phyloP scores from a whole-genome alignment of 2,797 vertebrate species.

The Pempheris klunzingeri region DNA sequence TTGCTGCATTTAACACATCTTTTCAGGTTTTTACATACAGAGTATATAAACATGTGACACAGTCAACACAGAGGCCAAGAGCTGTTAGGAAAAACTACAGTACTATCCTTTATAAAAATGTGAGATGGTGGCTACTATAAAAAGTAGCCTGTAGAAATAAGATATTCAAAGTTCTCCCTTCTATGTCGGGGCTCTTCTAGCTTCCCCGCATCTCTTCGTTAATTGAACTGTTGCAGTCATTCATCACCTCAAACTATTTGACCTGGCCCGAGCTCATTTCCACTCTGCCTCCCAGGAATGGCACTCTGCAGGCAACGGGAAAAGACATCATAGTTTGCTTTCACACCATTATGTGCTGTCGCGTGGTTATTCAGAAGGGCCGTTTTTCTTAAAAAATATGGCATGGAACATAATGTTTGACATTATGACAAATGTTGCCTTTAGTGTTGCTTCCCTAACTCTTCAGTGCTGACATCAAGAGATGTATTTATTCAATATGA shows the following conservation, averaged over 20 bases:
- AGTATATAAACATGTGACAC: no score
- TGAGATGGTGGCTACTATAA: conserved; percentile 3
- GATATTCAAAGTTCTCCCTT: conserved; percentile 37
- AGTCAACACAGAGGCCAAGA: no score
- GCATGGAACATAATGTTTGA: not conserved
- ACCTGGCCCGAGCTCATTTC: conserved; percentile 60
- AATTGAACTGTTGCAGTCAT: conserved; percentile 66
- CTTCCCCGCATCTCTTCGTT: conserved; percentile 51
- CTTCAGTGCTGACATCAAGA: conserved; percentile 32
- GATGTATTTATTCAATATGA: conserved; percentile 45
- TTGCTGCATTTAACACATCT: no score
- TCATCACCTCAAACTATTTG: conserved; percentile 68
- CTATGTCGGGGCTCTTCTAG: conserved; percentile 20
- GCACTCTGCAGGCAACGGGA: conserved; percentile 49
- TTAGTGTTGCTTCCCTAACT: conserved; percentile 18
- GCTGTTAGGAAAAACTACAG: no score
- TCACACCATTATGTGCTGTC: conserved; percentile 3
- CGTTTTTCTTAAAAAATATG: conserved; percentile 20
- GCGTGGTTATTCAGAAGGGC: conserved; percentile 15
- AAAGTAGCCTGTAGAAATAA: conserved; percentile 9
- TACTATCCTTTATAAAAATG: conserved; percentile 18
- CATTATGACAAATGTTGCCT: conserved; percentile 37
- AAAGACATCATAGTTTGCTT: conserved; percentile 36
- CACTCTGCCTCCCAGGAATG: conserved; percentile 40
- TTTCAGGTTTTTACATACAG: no score